Conservation (phyloP, 2,888 invertebrate genomes). For the Temnothorax unifasciatus region DNA sequence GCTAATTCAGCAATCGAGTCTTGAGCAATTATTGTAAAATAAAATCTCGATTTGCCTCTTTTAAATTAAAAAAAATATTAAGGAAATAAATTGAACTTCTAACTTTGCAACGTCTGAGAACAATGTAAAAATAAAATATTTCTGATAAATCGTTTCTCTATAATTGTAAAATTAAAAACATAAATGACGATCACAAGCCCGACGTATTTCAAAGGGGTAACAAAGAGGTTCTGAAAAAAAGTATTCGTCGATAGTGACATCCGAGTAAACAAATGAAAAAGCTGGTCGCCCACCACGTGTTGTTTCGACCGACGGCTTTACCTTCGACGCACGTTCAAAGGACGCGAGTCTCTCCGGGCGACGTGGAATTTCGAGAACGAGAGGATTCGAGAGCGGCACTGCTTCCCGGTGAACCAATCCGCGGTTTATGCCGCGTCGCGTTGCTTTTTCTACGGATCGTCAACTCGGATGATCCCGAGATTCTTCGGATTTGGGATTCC, state of each 20-base stretch:
- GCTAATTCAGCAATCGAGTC: background rate
- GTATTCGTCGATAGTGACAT: background rate
- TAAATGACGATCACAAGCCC: conserved; percentile 29
- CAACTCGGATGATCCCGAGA: conserved; percentile 15
- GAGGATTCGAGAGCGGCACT: conserved; percentile 28
- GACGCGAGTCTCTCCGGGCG: conserved; percentile 41
- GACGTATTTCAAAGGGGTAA: conserved; percentile 55
- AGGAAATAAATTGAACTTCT: background rate
- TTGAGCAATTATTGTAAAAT: background rate
- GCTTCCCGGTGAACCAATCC: conserved; percentile 9
- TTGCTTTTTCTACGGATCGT: conserved; percentile 1
- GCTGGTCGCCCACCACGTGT: background rate
- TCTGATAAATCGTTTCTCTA: background rate
- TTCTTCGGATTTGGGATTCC: conserved; percentile 29
- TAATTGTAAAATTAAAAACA: background rate
- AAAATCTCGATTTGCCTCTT: background rate
- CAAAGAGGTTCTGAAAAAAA: conserved; percentile 33
- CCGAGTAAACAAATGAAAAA: conserved; percentile 8
- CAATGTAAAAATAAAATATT: background rate
- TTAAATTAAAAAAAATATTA: background rate
- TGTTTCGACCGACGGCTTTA: conserved; percentile 40
- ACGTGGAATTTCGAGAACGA: conserved; percentile 46
- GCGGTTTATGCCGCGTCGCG: conserved; percentile 5
- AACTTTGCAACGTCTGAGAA: background rate
- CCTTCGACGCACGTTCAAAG: conserved; percentile 13